Conservation (phyloP, 2,797 vertebrate species). For the Hydrolagus colliei region DNA sequence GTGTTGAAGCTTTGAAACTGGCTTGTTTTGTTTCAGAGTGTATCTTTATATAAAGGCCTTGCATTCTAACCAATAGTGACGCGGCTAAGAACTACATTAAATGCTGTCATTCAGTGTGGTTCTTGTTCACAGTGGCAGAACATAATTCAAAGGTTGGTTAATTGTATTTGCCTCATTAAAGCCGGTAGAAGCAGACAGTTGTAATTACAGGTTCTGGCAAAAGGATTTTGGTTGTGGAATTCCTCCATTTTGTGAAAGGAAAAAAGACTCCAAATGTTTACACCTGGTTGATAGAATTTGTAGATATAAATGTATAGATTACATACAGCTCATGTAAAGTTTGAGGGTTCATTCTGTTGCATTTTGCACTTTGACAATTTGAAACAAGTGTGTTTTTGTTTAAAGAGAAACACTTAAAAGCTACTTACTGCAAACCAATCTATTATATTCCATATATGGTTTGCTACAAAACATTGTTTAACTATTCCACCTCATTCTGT, state of each 20-base stretch:
- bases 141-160: not conserved
- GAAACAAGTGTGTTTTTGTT: not conserved
- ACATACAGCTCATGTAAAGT: not conserved
- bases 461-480: not conserved
- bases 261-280: constrained; percentile 7
- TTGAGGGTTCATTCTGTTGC: constrained; percentile 1
- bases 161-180: too few species aligned
- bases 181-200: too few species aligned
- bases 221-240: too few species aligned
- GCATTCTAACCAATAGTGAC: too few species aligned
- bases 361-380: constrained; percentile 28
- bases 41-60: too few species aligned
- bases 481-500: not conserved
- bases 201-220: too few species aligned
- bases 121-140: not conserved
- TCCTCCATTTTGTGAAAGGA: not conserved
- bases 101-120: not conserved
- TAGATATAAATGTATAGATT: not conserved
- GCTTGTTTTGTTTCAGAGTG: too few species aligned
- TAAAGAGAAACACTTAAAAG: not conserved
- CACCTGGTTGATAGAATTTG: constrained; percentile 19
- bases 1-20: too few species aligned
- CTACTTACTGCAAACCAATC: not conserved
- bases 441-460: not conserved
- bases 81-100: not conserved